A percentile compares a stretch with the other conserved stretches of the same genome.
Conservation (phyloP, 2,888 invertebrate genomes). For the Troglohyphantes excavatus region DNA sequence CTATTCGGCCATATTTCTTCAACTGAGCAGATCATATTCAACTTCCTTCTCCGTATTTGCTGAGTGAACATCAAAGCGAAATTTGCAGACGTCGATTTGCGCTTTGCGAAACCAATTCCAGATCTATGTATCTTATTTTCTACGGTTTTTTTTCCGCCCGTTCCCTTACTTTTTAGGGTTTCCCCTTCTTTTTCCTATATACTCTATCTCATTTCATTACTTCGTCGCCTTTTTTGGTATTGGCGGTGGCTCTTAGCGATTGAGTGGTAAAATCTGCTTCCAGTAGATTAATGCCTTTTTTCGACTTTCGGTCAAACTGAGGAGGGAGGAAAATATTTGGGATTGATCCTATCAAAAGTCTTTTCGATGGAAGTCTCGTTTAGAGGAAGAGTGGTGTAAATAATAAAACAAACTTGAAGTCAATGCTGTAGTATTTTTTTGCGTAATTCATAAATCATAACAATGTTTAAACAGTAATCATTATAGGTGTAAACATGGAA, state of each 20-base stretch:
- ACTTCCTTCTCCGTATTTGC: constrained; percentile 48
- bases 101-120: constrained; percentile 74
- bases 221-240: constrained; percentile 22
- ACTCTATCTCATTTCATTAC: constrained; percentile 57
- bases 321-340: constrained; percentile 50
- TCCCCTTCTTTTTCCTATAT: background rate
- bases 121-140: constrained; percentile 73
- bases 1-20: constrained; percentile 71
- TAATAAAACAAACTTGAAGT: no score
- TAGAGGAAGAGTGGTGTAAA: constrained; percentile 37
- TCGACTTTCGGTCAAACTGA: constrained; percentile 78
- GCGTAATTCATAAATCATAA: no score
- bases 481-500: no score
- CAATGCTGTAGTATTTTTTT: no score
- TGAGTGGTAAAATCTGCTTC: constrained; percentile 77
- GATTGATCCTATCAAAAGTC: constrained; percentile 75
- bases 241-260: constrained; percentile 62
- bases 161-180: constrained; percentile 1
- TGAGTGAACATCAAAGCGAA: constrained; percentile 66
- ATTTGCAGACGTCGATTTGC: constrained; percentile 78
- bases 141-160: background rate
- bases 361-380: constrained; percentile 38
- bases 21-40: constrained; percentile 66
- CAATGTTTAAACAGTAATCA: no score
- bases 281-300: constrained; percentile 75